Evolutionary conservation across 2,888 invertebrate species (phyloP), one percentile per base, ranked within the genome.

Genomic region (Tupiocoris notatus): DNA sequence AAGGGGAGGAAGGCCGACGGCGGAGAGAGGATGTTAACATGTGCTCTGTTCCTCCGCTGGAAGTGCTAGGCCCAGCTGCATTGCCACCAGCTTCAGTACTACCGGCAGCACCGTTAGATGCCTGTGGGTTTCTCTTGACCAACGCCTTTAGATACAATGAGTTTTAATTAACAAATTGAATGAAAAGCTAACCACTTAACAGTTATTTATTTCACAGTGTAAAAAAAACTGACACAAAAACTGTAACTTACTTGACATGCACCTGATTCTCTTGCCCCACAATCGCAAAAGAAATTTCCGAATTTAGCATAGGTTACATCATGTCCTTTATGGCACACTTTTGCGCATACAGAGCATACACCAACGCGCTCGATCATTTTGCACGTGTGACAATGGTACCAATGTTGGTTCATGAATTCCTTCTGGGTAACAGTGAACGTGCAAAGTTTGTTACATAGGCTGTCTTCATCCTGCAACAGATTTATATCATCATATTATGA

Each of bases 341-440:
- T 88, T 0, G 98, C 98, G 86, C 99, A 99, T 17, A 98, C 93
- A 0, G 96, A 95, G 84, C 99, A 99, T 24, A 98, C 98, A 0
- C 99, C 99, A 0, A 97, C 96, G 6, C 97, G 95, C 84, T 98
- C 98, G 77, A 97, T 91, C 98, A 99, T 98, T 84, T 93, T 93
- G 85, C 98, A 98, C 0, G 98, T 97, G 85, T 98, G 98, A 83
- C 98, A 99, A 85, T 99, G 98, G 86, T 98, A 99, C 97, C 97
- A 95, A 83, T 95, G 95, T 83, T 94, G 98, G 85, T 96, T 96
- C 94, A 96, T 96, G 84, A 96, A 98, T 84, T 98, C 98, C 82
- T 95, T 95, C 83, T 96, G 95, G 0, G 98, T 98, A 74, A 96
- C 90, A 3, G 96, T 96, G 85, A 96, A 98, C 0, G 98, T 98